Evolutionary conservation across 2,797 vertebrate species (phyloP).

Genomic region (Leptoclinus maculatus): DNA sequence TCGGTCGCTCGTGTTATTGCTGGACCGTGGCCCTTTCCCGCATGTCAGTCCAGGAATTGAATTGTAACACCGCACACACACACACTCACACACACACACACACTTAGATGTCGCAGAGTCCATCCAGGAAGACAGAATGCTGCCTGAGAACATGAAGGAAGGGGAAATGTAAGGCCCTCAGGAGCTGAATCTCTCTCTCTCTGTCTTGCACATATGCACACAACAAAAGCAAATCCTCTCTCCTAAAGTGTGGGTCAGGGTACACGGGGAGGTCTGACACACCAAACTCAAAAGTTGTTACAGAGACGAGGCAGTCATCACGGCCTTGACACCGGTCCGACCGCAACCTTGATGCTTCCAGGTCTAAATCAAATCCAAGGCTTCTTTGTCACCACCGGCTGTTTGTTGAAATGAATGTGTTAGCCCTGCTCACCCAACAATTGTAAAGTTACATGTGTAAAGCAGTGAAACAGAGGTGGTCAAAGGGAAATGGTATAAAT

Average conservation of each 20-base stretch:
- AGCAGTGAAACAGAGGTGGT: constrained; percentile 13
- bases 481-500: neutral
- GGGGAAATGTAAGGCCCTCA: constrained; percentile 20
- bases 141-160: constrained; percentile 46
- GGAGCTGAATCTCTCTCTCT: constrained; percentile 11
- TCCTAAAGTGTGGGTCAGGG: constrained; percentile 15
- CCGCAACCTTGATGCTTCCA: constrained; percentile 53
- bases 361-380: constrained; percentile 81
- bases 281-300: constrained; percentile 14
- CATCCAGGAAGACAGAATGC: constrained; percentile 59
- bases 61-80: constrained; percentile 50
- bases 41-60: constrained; percentile 45
- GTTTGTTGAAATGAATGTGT: constrained; percentile 44
- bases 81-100: constrained; percentile 22
- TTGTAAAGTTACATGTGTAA: constrained; percentile 32
- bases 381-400: constrained; percentile 40
- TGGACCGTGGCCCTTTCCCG: constrained; percentile 34
- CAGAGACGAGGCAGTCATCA: constrained; percentile 14
- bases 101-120: constrained; percentile 69
- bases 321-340: constrained; percentile 41
- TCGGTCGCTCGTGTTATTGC: constrained; percentile 49
- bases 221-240: constrained; percentile 4
- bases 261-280: neutral
- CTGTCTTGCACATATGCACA: neutral
- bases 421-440: constrained; percentile 45